Evolutionary conservation across 2,888 invertebrate genomes (phyloP).

Genomic region (Peribatodes rhomboidaria): DNA sequence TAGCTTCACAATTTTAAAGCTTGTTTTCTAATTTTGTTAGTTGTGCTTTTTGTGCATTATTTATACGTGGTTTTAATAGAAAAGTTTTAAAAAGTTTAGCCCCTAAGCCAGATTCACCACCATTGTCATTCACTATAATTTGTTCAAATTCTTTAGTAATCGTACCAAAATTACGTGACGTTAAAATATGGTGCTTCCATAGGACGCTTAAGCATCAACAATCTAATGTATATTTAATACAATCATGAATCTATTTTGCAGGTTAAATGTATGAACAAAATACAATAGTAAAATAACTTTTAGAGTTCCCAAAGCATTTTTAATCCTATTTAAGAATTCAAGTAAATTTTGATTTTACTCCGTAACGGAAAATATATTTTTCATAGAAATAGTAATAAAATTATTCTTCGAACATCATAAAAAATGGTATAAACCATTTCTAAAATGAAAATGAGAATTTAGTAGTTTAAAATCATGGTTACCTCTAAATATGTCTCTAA

Average conservation of each 20-base stretch:
- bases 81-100: slow-evolving; percentile 22
- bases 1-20: slow-evolving; percentile 53
- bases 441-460: too few species aligned
- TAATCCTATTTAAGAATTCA: too few species aligned
- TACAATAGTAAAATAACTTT: too few species aligned
- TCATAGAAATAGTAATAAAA: too few species aligned
- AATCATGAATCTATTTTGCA: too few species aligned
- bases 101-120: slow-evolving; percentile 21
- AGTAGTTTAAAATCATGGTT: too few species aligned
- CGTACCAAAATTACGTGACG: slow-evolving; percentile 1
- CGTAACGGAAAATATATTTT: too few species aligned
- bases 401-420: too few species aligned
- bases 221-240: not conserved
- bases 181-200: not conserved
- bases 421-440: too few species aligned
- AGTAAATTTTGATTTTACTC: too few species aligned
- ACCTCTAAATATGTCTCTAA: too few species aligned
- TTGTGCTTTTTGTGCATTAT: slow-evolving; percentile 55
- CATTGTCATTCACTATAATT: slow-evolving; percentile 7
- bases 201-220: not conserved
- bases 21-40: slow-evolving; percentile 59
- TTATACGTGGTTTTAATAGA: slow-evolving; percentile 37
- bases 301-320: too few species aligned
- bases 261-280: not conserved
- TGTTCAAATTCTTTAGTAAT: not conserved